Percentiles rank a stretch among this genome's conserved stretches.
phyloP scores from a whole-genome alignment of 2,888 invertebrate species.

The Orthosia gothica region DNA sequence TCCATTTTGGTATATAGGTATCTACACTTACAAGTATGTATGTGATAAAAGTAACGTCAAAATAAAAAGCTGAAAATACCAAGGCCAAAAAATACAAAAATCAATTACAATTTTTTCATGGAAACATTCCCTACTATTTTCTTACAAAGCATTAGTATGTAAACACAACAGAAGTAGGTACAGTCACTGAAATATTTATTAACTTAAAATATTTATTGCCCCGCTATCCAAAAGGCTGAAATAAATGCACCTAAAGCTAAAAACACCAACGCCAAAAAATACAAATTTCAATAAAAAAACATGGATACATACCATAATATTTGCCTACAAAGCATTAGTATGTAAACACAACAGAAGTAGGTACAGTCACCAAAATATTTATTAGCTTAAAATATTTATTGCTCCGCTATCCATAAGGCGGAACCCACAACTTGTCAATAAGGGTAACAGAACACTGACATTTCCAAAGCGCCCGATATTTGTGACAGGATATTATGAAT shows the following conservation, averaged over 20 bases:
- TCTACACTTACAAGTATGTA: too few relatives aligned
- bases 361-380: slow-evolving; percentile 70
- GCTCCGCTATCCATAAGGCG: slow-evolving; percentile 50
- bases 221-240: slow-evolving; percentile 56
- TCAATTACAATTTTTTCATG: too few relatives aligned
- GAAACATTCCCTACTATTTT: neutral
- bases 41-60: slow-evolving; percentile 1
- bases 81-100: neutral
- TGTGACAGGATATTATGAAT: slow-evolving; percentile 73
- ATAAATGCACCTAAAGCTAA: neutral
- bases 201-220: slow-evolving; percentile 32
- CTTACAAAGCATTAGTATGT: slow-evolving; percentile 23
- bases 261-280: neutral
- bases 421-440: slow-evolving; percentile 75
- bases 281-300: too few relatives aligned
- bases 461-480: slow-evolving; percentile 70
- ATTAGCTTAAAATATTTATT: slow-evolving; percentile 56
- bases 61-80: slow-evolving; percentile 2
- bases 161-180: slow-evolving; percentile 41
- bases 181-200: slow-evolving; percentile 73
- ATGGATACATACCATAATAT: neutral
- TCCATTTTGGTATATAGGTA: too few relatives aligned
- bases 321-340: slow-evolving; percentile 18
- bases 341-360: slow-evolving; percentile 42
- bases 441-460: slow-evolving; percentile 68